A percentile compares a stretch with the other conserved stretches of the same genome.
These are phyloP conservation scores for Hippocampus zosterae DNA, from an alignment of 2,113 vertebrate species.

Conservation along the genomic window DNA sequence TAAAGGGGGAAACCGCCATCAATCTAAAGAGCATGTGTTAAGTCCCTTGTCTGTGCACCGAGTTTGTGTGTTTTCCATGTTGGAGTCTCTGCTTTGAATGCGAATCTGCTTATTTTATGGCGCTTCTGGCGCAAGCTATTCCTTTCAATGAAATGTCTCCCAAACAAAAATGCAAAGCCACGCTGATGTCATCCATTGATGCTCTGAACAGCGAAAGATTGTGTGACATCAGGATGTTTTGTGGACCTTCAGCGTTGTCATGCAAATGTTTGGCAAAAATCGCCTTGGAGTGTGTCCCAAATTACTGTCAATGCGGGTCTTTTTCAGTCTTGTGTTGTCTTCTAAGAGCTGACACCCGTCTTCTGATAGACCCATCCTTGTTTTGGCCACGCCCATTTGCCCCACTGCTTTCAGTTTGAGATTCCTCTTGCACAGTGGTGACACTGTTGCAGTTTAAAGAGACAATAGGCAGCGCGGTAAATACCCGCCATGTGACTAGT, in stretches of 20 bases:
- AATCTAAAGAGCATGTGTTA: conserved; percentile 4
- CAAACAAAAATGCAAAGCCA: too few relatives aligned
- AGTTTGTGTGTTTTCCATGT: background rate
- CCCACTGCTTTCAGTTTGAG: background rate
- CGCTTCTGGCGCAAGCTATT: too few relatives aligned
- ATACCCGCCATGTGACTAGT: background rate
- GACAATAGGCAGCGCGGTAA: background rate
- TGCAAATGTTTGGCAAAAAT: background rate
- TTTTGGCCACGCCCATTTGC: background rate
- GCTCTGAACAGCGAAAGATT: too few relatives aligned
- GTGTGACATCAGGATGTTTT: too few relatives aligned
- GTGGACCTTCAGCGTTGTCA: too few relatives aligned
- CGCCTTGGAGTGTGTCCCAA: too few relatives aligned
- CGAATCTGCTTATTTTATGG: too few relatives aligned
- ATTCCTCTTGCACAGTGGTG: background rate
- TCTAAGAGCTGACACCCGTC: background rate
- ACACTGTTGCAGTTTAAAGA: background rate
- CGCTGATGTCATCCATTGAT: too few relatives aligned
- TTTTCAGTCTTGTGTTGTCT: background rate
- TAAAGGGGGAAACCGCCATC: conserved; percentile 11
- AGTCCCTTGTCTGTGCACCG: background rate
- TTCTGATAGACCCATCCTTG: background rate
- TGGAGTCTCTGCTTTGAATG: too few relatives aligned
- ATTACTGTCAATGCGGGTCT: background rate
- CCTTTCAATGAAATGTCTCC: too few relatives aligned